Evolutionary conservation across 2,888 invertebrate genomes (phyloP).

Genomic region (Mesorhabditis belari): DNA sequence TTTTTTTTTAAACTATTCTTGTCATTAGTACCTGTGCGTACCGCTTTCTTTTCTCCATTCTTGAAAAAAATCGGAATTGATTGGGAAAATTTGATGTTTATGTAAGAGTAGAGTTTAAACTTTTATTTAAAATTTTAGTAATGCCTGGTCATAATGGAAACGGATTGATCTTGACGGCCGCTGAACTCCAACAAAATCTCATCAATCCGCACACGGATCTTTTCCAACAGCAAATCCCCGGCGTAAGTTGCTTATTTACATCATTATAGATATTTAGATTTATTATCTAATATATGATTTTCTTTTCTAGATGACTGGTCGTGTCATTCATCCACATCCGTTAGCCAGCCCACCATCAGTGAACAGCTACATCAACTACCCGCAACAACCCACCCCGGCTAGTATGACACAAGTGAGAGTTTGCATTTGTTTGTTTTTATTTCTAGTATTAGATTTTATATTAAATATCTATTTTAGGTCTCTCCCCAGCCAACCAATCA

Average conservation of each 20-base stretch:
- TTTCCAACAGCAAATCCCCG: conserved; percentile 4
- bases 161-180: conserved; percentile 27
- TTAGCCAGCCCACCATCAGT: not conserved
- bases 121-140: conserved; percentile 5
- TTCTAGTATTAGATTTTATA: no score
- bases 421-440: no score
- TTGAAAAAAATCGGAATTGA: no score
- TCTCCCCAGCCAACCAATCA: conserved; percentile 7
- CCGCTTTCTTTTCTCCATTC: no score
- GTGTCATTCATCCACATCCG: not conserved
- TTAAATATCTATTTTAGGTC: conserved; percentile 1
- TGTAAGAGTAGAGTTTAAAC: no score
- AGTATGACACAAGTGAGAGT: conserved; percentile 3
- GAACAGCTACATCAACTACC: not conserved
- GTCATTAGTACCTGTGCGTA: no score
- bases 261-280: not conserved
- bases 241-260: not conserved
- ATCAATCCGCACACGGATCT: conserved; percentile 7
- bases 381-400: conserved; percentile 15
- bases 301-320: not conserved
- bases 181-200: conserved; percentile 10
- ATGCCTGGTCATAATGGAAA: conserved; percentile 10
- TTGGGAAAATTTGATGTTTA: no score
- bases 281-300: not conserved
- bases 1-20: no score